Conservation (phyloP, 2,797 vertebrate genomes). For the Falco naumanni region DNA sequence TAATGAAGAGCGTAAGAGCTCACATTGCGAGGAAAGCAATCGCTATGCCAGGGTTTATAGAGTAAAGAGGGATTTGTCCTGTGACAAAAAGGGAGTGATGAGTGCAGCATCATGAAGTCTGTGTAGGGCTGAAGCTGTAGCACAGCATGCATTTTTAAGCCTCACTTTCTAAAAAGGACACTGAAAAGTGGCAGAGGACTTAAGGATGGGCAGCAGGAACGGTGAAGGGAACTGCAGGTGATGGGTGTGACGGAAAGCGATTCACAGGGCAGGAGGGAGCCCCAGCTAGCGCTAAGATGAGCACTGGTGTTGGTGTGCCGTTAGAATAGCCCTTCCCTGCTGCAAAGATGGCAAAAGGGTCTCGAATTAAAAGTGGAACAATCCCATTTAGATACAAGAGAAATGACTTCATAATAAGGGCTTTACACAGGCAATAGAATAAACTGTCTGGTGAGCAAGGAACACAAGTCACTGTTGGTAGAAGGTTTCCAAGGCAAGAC, state of each 20-base stretch:
- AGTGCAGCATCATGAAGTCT: not conserved
- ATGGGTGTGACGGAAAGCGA: not conserved
- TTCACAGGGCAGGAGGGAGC: not conserved
- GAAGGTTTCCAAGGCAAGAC: not conserved
- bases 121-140: not conserved
- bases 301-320: accelerated
- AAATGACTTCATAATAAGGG: not conserved
- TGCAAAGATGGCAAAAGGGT: not conserved
- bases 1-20: not conserved
- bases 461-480: not conserved
- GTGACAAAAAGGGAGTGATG: not conserved
- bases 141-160: not conserved
- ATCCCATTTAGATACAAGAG: not conserved
- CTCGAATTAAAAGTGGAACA: not conserved
- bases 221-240: not conserved
- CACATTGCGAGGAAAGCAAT: not conserved
- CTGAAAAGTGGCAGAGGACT: not conserved
- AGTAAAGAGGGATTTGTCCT: not conserved
- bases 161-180: not conserved
- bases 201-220: not conserved
- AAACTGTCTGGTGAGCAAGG: conserved; percentile 10
- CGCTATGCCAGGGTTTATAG: not conserved
- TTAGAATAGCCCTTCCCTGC: not conserved
- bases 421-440: not conserved
- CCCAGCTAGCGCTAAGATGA: accelerated